phyloP scores from a whole-genome alignment of 1,140 invertebrate species.

The Drosophila tani region DNA sequence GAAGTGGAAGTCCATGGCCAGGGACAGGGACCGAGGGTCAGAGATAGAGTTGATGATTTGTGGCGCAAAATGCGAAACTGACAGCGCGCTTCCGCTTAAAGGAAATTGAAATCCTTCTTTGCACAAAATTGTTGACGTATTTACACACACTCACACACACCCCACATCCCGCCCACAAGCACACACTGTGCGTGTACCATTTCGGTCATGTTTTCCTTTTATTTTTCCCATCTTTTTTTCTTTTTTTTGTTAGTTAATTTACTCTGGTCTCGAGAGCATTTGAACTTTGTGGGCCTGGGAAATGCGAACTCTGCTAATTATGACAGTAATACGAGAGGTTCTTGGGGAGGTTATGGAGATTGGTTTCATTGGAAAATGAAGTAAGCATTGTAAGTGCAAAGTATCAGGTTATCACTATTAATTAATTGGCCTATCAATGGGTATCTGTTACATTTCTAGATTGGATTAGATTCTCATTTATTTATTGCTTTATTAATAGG shows the following conservation, averaged over 20 bases:
- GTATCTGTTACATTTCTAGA: no score
- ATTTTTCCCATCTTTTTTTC: not conserved
- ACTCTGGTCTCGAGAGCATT: slow-evolving; percentile 10
- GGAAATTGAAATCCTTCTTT: slow-evolving; percentile 83
- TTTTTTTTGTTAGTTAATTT: slow-evolving; percentile 20
- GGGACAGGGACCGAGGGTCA: slow-evolving; percentile 43
- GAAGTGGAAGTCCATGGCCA: slow-evolving; percentile 20
- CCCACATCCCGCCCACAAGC: not conserved
- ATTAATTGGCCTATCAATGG: no score
- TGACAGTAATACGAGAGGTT: not conserved
- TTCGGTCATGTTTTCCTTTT: slow-evolving; percentile 11
- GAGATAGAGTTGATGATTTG: slow-evolving; percentile 82
- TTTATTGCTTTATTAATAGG: no score
- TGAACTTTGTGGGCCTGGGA: slow-evolving; percentile 11
- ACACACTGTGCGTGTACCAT: slow-evolving; percentile 34
- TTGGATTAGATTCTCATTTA: no score
- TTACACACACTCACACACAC: slow-evolving; percentile 57
- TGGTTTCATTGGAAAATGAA: no score
- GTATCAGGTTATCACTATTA: not conserved
- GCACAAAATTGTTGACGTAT: slow-evolving; percentile 80
- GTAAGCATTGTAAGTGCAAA: not conserved
- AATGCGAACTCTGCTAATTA: slow-evolving; percentile 6
- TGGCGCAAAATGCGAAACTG: slow-evolving; percentile 78
- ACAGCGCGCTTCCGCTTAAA: slow-evolving; percentile 80
- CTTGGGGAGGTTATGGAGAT: not conserved